Conservation (phyloP, 2,797 vertebrate genomes). For the Malurus splendens region DNA sequence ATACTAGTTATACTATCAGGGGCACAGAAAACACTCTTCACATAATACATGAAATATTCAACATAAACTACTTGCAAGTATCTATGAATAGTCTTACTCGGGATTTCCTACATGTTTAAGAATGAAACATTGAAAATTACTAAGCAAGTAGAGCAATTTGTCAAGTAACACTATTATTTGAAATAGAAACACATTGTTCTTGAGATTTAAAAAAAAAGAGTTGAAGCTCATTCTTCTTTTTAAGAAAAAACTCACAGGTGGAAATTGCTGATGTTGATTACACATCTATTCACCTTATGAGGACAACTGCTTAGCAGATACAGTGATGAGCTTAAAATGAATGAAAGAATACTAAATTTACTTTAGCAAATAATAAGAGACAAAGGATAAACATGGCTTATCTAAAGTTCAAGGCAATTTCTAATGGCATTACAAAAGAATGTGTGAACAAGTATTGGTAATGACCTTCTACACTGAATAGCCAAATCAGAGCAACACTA, state of each 20-base stretch:
- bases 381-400: rapidly evolving
- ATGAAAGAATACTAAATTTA: not conserved
- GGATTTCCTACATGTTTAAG: not conserved
- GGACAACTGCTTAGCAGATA: not conserved
- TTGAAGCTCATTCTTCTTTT: not conserved
- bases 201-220: rapidly evolving
- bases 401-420: not conserved
- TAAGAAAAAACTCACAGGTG: not conserved
- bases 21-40: not conserved
- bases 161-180: not conserved
- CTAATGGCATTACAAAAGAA: not conserved
- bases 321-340: rapidly evolving
- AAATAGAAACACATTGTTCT: not conserved
- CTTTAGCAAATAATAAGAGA: not conserved
- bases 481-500: not conserved
- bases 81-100: not conserved
- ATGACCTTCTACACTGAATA: not conserved
- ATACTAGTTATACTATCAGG: not conserved
- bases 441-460: rapidly evolving
- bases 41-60: not conserved
- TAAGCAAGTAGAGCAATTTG: not conserved
- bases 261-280: not conserved
- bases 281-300: not conserved
- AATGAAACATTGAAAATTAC: not conserved
- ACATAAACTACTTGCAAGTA: not conserved